Percentiles rank a stretch among this genome's conserved stretches.
Evolutionary conservation across 2,888 invertebrate species (phyloP).

Genomic region (Herminia tarsipennalis): DNA sequence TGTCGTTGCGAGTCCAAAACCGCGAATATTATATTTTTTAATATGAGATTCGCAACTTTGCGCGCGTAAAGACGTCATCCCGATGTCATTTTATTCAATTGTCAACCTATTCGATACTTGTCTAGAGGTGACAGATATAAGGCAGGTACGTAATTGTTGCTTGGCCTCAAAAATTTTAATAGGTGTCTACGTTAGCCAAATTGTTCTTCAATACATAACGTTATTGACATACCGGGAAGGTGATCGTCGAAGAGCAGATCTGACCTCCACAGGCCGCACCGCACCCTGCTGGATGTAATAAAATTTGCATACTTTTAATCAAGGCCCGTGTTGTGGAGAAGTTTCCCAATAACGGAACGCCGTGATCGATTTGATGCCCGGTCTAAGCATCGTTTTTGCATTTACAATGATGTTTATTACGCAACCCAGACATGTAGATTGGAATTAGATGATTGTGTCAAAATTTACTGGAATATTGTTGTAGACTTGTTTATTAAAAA

Average conservation of each 20-base stretch:
- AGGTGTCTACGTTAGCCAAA: no score
- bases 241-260: conserved; percentile 56
- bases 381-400: conserved; percentile 66
- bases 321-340: conserved; percentile 86
- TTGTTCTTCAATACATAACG: conserved; percentile 38
- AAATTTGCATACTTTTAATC: conserved; percentile 87
- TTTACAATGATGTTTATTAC: conserved; percentile 47
- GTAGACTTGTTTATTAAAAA: no score
- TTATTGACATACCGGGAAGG: conserved; percentile 54
- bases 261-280: conserved; percentile 53
- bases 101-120: no score
- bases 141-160: no score
- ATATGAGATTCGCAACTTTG: no score
- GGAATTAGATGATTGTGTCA: neutral
- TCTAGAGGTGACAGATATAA: no score
- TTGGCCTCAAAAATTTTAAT: no score
- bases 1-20: no score
- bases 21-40: no score
- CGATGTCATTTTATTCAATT: no score
- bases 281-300: conserved; percentile 80
- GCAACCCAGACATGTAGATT: conserved; percentile 12
- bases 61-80: no score
- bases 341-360: conserved; percentile 84
- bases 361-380: conserved; percentile 79
- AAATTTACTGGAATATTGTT: neutral